Evolutionary conservation across 2,888 invertebrate species (phyloP).

Genomic region (Drosophila quinaria): DNA sequence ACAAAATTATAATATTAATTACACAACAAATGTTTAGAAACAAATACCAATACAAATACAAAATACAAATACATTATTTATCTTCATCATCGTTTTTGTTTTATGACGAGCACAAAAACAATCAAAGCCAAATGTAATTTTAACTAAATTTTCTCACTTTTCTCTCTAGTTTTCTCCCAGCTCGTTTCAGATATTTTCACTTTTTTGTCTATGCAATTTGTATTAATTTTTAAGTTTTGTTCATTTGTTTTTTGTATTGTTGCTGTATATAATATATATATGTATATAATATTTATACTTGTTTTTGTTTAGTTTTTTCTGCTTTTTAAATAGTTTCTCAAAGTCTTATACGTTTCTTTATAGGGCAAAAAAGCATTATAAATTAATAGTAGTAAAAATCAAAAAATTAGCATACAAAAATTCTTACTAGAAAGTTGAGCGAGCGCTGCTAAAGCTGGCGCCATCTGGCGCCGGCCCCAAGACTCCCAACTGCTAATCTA

Average conservation of each 20-base stretch:
- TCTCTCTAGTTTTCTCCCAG: conserved; percentile 8
- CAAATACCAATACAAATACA: conserved; percentile 25
- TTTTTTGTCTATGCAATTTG: too few relatives aligned
- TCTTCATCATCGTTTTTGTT: conserved; percentile 28
- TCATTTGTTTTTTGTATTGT: conserved; percentile 20
- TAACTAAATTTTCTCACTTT: conserved; percentile 58
- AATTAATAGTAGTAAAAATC: conserved; percentile 65
- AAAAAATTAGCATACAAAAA: conserved; percentile 58
- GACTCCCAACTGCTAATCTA: conserved; percentile 22
- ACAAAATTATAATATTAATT: conserved; percentile 5
- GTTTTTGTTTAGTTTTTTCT: conserved; percentile 35
- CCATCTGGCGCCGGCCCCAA: conserved; percentile 29
- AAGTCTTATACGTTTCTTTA: conserved; percentile 84
- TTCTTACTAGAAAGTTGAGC: conserved; percentile 58
- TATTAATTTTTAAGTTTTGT: conserved; percentile 1
- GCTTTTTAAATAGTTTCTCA: conserved; percentile 76
- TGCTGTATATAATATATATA: conserved; percentile 33
- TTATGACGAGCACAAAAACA: conserved; percentile 37
- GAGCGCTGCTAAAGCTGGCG: conserved; percentile 37
- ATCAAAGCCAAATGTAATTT: conserved; percentile 64
- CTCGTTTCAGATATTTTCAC: too few relatives aligned
- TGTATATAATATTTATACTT: conserved; percentile 15
- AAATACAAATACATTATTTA: conserved; percentile 28
- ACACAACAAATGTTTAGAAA: conserved; percentile 29
- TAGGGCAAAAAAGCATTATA: conserved; percentile 82